Base-by-base conservation (phyloP, 2,113 vertebrate genomes). In the Blennius ocellaris region DNA sequence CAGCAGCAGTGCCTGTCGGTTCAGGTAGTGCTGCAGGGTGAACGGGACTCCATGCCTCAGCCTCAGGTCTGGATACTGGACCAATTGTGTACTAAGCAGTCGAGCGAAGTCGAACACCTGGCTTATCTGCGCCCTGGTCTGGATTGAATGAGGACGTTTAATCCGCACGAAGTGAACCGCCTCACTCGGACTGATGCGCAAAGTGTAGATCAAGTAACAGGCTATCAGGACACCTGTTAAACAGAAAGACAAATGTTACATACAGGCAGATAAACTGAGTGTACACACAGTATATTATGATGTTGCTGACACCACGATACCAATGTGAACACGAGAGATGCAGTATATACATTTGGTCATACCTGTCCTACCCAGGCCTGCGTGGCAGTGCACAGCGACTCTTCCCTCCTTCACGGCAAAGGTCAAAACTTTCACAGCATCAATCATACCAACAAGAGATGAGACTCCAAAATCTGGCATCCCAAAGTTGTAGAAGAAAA, bases 401-500 rank as follows among this genome's bases (percentile, higher is more conserved):
- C 90, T 90, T 12, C 95, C 94, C 70, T 95, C 91, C 43, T 67
- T 86, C 50, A 94, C 87, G 15, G 93, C 93, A 48, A 95, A 95
- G 5, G 91, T 88, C 84, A 95, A 81, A 74, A 95, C 94, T 49
- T 95, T 95, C 68, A 95, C 94, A 2, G 81, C 93, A 47, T 95
- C 93, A 48, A 95, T 73, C 39, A 95, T 84, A 52, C 85, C 83
- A 6, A 90, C 84, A 41, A 94, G 85, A 57, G 94, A 92, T 0
- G 93, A 90, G 50, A 94, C 93, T 0, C 92, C 91, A 41, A 94
- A 95, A 80, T 95, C 94, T 50, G 92, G 86, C 93, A 95, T 94
- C 57, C 93, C 94, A 65, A 95, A 95, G 92, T 95, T 95, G 78
- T 94, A 95, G 79, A 95, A 95, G 79, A 90, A 94, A 81, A 95